phyloP scores from a whole-genome alignment of 2,888 invertebrate species.

The Melitaea athalia region DNA sequence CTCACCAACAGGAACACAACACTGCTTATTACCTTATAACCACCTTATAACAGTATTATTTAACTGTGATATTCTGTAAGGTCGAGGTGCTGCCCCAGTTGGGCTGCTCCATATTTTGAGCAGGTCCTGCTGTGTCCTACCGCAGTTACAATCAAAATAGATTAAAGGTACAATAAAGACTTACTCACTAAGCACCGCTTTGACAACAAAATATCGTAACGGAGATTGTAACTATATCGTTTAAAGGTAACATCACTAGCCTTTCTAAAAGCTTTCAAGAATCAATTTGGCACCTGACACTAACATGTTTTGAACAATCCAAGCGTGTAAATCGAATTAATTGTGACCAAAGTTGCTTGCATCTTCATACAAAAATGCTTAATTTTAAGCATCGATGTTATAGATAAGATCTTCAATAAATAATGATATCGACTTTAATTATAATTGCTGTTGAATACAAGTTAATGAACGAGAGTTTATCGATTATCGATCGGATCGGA shows the following conservation, averaged over 20 bases:
- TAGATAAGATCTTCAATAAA: slow-evolving; percentile 40
- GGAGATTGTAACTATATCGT: slow-evolving; percentile 4
- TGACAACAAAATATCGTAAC: slow-evolving; percentile 3
- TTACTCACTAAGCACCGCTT: neutral
- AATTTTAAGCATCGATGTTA: slow-evolving; percentile 38
- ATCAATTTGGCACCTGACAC: slow-evolving; percentile 53
- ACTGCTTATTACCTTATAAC: too few species aligned
- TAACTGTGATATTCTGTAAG: too few species aligned
- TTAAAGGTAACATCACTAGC: slow-evolving; percentile 26
- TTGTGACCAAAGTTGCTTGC: slow-evolving; percentile 58
- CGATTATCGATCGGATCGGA: slow-evolving; percentile 25
- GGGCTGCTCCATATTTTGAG: too few species aligned
- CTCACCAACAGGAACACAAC: too few species aligned
- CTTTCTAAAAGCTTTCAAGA: slow-evolving; percentile 36
- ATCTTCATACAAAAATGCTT: slow-evolving; percentile 45
- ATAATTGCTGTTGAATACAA: slow-evolving; percentile 36
- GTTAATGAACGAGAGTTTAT: slow-evolving; percentile 36
- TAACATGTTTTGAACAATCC: slow-evolving; percentile 74
- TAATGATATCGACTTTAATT: slow-evolving; percentile 39
- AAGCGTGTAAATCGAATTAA: slow-evolving; percentile 79
- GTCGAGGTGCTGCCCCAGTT: too few species aligned
- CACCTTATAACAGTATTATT: too few species aligned
- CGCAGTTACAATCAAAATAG: neutral
- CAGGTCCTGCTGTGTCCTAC: too few species aligned
- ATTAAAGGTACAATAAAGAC: neutral